Conservation (phyloP, 2,797 vertebrate species). For the Bufotes viridis region DNA sequence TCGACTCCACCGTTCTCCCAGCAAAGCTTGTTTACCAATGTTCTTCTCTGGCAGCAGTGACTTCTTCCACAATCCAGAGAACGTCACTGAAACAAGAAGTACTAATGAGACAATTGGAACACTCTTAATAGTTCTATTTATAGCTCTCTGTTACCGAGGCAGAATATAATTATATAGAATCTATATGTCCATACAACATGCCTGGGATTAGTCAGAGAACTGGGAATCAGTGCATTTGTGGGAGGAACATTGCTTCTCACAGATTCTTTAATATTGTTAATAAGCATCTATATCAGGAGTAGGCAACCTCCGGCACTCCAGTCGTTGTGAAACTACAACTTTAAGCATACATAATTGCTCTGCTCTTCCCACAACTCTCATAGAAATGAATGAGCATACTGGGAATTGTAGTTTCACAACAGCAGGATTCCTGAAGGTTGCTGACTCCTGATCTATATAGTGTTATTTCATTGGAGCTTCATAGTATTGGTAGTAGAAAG, state of each 20-base stretch:
- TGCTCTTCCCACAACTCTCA: too few relatives aligned
- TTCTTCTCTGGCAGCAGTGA: neutral
- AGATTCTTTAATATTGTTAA: neutral
- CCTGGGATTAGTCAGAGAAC: neutral
- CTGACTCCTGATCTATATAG: too few relatives aligned
- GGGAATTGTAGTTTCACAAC: too few relatives aligned
- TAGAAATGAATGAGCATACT: too few relatives aligned
- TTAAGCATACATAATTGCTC: too few relatives aligned
- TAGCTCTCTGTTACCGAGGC: slow-evolving; percentile 26
- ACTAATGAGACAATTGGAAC: slow-evolving; percentile 8
- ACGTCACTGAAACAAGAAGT: neutral
- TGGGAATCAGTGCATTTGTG: neutral
- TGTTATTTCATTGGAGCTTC: neutral
- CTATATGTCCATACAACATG: slow-evolving; percentile 22
- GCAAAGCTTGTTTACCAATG: slow-evolving; percentile 16
- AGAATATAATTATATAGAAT: slow-evolving; percentile 8
- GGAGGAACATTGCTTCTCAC: neutral
- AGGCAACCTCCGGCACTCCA: too few relatives aligned
- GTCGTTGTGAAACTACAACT: too few relatives aligned
- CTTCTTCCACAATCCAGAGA: neutral
- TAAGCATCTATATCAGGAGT: neutral
- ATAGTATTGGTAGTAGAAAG: neutral
- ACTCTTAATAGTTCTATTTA: slow-evolving; percentile 41
- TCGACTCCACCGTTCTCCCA: slow-evolving; percentile 6
- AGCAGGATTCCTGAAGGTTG: too few relatives aligned